Evolutionary conservation across 1,140 invertebrate species (phyloP).

Genomic region (Copidosoma floridanum): DNA sequence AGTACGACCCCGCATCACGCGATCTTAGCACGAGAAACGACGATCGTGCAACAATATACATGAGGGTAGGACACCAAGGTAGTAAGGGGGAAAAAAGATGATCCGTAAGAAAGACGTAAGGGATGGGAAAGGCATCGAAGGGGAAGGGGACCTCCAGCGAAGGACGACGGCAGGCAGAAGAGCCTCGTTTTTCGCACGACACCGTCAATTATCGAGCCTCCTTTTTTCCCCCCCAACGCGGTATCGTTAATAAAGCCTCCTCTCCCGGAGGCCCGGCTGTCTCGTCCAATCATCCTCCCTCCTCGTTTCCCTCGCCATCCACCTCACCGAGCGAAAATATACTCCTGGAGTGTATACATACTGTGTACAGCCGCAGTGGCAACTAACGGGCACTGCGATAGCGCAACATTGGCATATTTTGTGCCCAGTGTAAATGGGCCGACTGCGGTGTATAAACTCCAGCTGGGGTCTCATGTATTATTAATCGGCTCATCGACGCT

Average conservation of each 20-base stretch:
- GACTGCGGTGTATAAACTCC: slow-evolving; percentile 48
- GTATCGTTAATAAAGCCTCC: slow-evolving; percentile 57
- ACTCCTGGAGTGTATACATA: too few species aligned
- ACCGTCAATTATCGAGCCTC: slow-evolving; percentile 50
- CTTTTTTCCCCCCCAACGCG: slow-evolving; percentile 41
- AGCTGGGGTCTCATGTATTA: slow-evolving; percentile 47
- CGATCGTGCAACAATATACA: too few species aligned
- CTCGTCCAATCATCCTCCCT: slow-evolving; percentile 51
- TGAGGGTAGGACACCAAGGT: too few species aligned
- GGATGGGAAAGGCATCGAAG: neutral
- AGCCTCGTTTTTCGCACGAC: slow-evolving; percentile 38
- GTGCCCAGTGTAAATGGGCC: slow-evolving; percentile 49
- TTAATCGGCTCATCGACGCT: slow-evolving; percentile 40
- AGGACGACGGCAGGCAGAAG: slow-evolving; percentile 25
- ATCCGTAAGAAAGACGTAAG: neutral
- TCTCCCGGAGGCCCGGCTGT: slow-evolving; percentile 42
- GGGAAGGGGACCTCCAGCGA: neutral
- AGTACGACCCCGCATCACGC: slow-evolving; percentile 11
- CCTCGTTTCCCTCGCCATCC: slow-evolving; percentile 12
- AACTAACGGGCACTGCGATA: too few species aligned
- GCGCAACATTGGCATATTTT: slow-evolving; percentile 53
- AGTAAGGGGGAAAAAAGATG: neutral
- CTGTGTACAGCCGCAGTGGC: too few species aligned
- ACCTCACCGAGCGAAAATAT: slow-evolving; percentile 20
- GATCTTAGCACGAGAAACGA: neutral